These are phyloP conservation scores for Osmerus mordax DNA, from an alignment of 2,113 vertebrate species.

Conservation along the genomic window DNA sequence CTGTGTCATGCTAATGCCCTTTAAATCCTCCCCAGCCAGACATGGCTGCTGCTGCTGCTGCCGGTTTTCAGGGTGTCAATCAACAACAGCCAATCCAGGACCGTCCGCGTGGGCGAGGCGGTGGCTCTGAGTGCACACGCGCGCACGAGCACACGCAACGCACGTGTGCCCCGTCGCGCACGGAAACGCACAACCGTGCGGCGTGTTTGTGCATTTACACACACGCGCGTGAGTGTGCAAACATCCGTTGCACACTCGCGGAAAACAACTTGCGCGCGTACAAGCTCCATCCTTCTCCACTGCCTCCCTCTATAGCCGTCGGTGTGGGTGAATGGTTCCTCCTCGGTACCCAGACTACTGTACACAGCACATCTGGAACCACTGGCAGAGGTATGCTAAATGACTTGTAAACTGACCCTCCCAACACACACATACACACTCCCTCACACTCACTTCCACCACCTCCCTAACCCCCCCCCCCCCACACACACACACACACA, in stretches of 20 bases:
- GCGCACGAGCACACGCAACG: neutral
- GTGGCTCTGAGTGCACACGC: conserved; percentile 32
- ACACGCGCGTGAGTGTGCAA: too few species aligned
- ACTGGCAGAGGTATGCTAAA: conserved; percentile 60
- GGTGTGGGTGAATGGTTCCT: too few species aligned
- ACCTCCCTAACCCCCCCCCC: neutral
- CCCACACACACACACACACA: too few species aligned
- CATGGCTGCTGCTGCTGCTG: neutral
- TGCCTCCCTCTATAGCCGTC: conserved; percentile 27
- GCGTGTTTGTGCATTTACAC: too few species aligned
- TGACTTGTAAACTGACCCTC: conserved; percentile 48
- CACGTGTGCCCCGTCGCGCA: neutral
- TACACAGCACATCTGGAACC: conserved; percentile 65
- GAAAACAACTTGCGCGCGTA: too few species aligned
- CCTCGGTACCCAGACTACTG: neutral
- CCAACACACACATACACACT: conserved; percentile 20
- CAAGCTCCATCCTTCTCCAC: conserved; percentile 5
- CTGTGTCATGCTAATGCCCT: neutral
- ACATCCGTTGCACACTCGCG: too few species aligned
- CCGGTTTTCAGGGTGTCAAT: conserved; percentile 30
- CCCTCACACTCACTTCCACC: too few species aligned
- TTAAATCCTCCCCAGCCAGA: neutral
- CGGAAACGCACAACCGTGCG: neutral
- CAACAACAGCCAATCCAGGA: conserved; percentile 32
- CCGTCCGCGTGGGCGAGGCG: conserved; percentile 35